These are phyloP conservation scores for Micronycteris hirsuta DNA, from an alignment of 2,113 vertebrate species.

Conservation along the genomic window DNA sequence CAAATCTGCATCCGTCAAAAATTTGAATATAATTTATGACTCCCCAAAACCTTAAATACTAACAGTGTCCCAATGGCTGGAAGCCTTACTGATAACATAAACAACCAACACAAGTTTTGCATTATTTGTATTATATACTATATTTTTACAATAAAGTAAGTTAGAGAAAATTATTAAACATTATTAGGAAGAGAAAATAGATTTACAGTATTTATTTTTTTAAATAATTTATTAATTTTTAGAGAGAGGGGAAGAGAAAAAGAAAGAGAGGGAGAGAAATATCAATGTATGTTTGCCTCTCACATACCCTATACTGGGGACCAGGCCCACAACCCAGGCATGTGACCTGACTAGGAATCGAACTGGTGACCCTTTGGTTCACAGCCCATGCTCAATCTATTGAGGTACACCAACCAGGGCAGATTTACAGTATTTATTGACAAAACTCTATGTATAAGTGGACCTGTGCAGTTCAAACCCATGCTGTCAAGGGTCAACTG, in stretches of 20 bases:
- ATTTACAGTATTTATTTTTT: not conserved
- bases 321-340: no score
- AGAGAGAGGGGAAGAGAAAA: no score
- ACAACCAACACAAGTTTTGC: not conserved
- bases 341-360: no score
- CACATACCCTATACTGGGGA: no score
- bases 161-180: not conserved
- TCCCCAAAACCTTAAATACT: not conserved
- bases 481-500: not conserved
- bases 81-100: not conserved
- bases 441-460: not conserved
- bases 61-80: not conserved
- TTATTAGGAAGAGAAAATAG: not conserved
- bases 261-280: no score
- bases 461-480: not conserved
- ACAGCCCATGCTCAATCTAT: no score
- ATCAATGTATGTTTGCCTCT: no score
- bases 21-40: not conserved
- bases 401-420: no score
- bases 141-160: not conserved
- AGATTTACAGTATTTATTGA: not conserved
- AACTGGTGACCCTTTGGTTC: no score
- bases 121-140: not conserved
- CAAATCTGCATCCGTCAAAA: no score
- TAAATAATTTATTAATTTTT: no score